These are phyloP conservation scores for Abrostola tripartita DNA, from an alignment of 2,888 invertebrate species.

Conservation along the genomic window DNA sequence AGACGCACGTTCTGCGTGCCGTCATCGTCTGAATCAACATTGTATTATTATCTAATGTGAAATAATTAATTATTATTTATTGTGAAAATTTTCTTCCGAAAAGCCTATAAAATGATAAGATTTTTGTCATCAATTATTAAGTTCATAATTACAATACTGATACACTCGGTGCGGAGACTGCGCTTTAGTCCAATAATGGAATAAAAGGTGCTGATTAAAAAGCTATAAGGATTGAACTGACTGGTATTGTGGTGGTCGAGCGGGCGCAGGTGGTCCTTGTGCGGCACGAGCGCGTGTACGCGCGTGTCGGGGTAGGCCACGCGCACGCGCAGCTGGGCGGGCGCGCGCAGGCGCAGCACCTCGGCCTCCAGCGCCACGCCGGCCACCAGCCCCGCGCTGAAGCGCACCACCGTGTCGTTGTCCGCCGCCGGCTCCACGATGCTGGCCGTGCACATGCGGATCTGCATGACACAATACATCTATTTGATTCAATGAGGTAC, in stretches of 20 bases:
- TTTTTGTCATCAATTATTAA: no score
- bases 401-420: slow-evolving; percentile 93
- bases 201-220: no score
- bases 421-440: slow-evolving; percentile 95
- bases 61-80: no score
- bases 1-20: slow-evolving; percentile 90
- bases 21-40: slow-evolving; percentile 79
- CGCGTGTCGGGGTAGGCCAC: slow-evolving; percentile 97
- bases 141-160: no score
- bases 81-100: no score
- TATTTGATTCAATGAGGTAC: background rate
- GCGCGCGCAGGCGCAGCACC: slow-evolving; percentile 93
- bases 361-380: slow-evolving; percentile 96
- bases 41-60: no score
- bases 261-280: slow-evolving; percentile 92
- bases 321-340: slow-evolving; percentile 93
- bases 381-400: slow-evolving; percentile 97
- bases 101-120: no score
- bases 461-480: slow-evolving; percentile 76
- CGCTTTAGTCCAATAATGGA: no score
- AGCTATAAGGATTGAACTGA: no score
- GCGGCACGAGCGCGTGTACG: slow-evolving; percentile 94
- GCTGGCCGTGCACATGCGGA: slow-evolving; percentile 93
- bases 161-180: no score
- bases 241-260: slow-evolving; percentile 88